phyloP scores from a whole-genome alignment of 2,113 vertebrate genomes.

The Copsychus sechellarum region DNA sequence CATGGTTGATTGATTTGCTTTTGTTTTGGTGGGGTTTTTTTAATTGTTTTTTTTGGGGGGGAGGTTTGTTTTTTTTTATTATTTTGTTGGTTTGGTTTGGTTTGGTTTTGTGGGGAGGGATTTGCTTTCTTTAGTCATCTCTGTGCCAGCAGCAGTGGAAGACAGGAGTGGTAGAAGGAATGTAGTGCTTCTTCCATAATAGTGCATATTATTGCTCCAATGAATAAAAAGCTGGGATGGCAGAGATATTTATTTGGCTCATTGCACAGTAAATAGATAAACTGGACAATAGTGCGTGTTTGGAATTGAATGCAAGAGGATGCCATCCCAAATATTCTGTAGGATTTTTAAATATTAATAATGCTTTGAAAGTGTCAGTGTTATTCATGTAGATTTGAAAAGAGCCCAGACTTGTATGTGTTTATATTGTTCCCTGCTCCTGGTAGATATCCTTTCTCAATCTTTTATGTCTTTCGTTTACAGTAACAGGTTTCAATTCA shows the following conservation, averaged over 20 bases:
- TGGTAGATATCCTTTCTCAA: background rate
- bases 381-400: background rate
- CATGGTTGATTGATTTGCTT: fast-evolving
- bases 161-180: background rate
- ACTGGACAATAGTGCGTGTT: background rate
- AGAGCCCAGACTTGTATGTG: background rate
- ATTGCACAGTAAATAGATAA: background rate
- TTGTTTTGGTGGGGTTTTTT: background rate
- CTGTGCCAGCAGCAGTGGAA: background rate
- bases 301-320: background rate
- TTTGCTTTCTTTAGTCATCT: background rate
- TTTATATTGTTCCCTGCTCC: background rate
- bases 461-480: background rate
- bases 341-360: background rate
- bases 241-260: background rate
- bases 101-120: background rate
- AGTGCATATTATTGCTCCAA: background rate
- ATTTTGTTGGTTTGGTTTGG: background rate
- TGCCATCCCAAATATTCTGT: background rate
- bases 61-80: background rate
- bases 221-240: background rate
- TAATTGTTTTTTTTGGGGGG: background rate
- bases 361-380: background rate
- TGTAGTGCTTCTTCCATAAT: background rate
- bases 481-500: background rate